Conservation (phyloP, 2,113 vertebrate genomes). For the Ctenomys sociabilis region DNA sequence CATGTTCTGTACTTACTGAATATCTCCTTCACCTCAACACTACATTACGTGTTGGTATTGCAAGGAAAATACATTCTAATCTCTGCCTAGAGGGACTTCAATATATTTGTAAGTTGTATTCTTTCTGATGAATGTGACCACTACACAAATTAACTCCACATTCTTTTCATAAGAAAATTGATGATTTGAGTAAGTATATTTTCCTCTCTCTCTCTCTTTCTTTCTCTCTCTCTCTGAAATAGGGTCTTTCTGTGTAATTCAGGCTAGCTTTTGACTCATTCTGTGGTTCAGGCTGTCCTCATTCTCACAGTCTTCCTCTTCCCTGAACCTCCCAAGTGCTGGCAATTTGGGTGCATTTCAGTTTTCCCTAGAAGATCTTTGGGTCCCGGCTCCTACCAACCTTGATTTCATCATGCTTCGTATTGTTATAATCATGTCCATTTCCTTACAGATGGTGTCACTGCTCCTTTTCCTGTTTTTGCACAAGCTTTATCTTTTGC, state of each 20-base stretch:
- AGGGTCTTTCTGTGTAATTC: not conserved
- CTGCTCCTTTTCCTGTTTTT: not conserved
- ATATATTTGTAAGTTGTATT: not conserved
- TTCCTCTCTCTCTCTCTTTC: no score
- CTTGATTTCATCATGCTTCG: not conserved
- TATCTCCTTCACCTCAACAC: not conserved
- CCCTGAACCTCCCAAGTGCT: not conserved
- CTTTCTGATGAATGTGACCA: slow-evolving; percentile 4
- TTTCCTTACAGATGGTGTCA: not conserved
- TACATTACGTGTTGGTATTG: not conserved
- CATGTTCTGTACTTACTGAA: not conserved
- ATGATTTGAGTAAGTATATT: not conserved
- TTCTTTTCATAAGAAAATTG: slow-evolving; percentile 15
- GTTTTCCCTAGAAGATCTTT: not conserved
- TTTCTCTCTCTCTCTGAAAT: not conserved
- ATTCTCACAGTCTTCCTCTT: not conserved
- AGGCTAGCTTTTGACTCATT: not conserved
- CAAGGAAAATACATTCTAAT: not conserved
- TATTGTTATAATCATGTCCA: not conserved
- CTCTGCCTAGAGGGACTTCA: not conserved
- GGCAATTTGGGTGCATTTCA: not conserved
- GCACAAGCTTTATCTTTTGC: not conserved
- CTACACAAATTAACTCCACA: not conserved
- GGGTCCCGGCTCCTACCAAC: not conserved
- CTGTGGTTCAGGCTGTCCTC: not conserved